Base-by-base conservation (phyloP, 1,140 invertebrate species). In the Octopus bimaculoides region DNA sequence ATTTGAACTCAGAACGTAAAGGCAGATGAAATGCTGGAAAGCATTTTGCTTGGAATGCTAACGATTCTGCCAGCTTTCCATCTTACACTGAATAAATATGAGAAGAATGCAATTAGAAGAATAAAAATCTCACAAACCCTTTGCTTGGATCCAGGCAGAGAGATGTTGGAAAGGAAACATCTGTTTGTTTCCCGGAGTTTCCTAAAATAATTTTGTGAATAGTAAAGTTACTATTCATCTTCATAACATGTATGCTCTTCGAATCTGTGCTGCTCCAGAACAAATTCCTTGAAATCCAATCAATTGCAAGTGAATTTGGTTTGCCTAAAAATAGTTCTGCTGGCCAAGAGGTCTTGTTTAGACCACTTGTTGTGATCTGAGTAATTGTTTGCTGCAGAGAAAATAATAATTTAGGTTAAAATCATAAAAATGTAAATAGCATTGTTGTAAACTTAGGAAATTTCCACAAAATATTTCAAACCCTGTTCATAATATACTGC, bases 271-370 rank as follows among this genome's bases (percentile, higher is more conserved):
- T 99, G 12, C 96, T 97, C 84, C 99, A 94, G 86, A 95, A 99
- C 8, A 99, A 88, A 90, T 99, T 99, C 66, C 97, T 91, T 9
- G 97, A 97, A 54, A 99, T 92, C 97, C 97, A 99, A 88, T 99
- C 98, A 86, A 98, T 95, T 0, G 97, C 97, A 54, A 99, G 93
- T 1, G 95, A 93, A 73, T 96, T 96, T 0, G 97, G 96, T 0
- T 96, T 94, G 0, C 97, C 97, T 53, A 98, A 94, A 54, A 98
- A 93, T 8, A 96, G 96, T 7, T 92, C 85, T 92, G 92, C 74
- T 0, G 97, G 92, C 86, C 98, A 95, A 85, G 95, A 93, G 0
- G 94, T 95, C 87, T 94, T 94, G 83, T 98, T 98, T 4, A 96
- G 96, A 14, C 95, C 96, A 74, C 93, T 94, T 76, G 98, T 94